Evolutionary conservation across 1,140 invertebrate species (phyloP).

Genomic region (Drosophila varians): DNA sequence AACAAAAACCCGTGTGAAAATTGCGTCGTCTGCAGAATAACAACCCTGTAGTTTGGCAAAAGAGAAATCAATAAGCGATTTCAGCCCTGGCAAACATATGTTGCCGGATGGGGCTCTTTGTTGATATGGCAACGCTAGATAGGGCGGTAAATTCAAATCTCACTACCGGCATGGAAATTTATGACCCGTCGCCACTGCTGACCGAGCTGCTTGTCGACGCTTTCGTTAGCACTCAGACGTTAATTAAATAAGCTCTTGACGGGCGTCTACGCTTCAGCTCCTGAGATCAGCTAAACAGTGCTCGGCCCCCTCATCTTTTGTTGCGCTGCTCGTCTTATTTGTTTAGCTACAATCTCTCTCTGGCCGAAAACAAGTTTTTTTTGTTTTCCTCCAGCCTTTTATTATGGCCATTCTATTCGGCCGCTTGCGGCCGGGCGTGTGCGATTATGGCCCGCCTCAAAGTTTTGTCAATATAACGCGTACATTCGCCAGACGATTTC

Average conservation of each 20-base stretch:
- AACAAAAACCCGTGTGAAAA: slow-evolving; percentile 43
- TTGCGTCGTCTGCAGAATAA: slow-evolving; percentile 28
- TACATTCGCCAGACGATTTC: slow-evolving; percentile 43
- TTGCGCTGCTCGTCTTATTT: slow-evolving; percentile 42
- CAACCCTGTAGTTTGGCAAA: slow-evolving; percentile 3
- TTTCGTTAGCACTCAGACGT: slow-evolving; percentile 51
- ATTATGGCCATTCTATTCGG: slow-evolving; percentile 39
- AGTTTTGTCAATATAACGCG: slow-evolving; percentile 67
- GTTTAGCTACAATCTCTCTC: slow-evolving; percentile 13
- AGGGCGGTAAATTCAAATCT: not conserved
- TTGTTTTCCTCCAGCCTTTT: slow-evolving; percentile 30
- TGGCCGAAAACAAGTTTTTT: slow-evolving; percentile 61
- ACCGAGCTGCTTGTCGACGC: slow-evolving; percentile 31
- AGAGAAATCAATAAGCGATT: not conserved
- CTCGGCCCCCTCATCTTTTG: slow-evolving; percentile 7
- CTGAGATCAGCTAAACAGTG: slow-evolving; percentile 60
- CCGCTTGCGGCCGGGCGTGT: slow-evolving; percentile 53
- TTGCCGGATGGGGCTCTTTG: not conserved
- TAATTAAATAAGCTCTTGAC: slow-evolving; percentile 72
- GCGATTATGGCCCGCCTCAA: slow-evolving; percentile 31
- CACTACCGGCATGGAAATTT: slow-evolving; percentile 1
- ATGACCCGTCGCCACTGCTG: slow-evolving; percentile 16
- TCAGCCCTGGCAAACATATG: not conserved
- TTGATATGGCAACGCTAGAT: not conserved
- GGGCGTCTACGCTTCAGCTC: slow-evolving; percentile 46